These are phyloP conservation scores for Argya squamiceps DNA, from an alignment of 2,797 vertebrate species.

Conservation along the genomic window DNA sequence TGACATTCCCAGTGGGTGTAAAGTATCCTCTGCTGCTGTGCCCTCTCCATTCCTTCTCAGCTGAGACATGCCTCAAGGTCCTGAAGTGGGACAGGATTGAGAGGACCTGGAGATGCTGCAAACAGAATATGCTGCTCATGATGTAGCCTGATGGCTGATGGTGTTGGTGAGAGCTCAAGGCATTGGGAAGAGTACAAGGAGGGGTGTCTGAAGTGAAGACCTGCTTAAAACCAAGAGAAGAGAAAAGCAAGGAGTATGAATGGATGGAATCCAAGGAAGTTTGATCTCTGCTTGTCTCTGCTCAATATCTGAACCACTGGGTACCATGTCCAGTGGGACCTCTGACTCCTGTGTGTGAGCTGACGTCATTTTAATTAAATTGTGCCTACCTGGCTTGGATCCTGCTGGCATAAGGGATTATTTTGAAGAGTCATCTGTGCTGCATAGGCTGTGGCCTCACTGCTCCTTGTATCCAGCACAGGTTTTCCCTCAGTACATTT, in stretches of 20 bases:
- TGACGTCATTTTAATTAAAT: conserved; percentile 45
- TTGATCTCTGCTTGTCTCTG: background rate
- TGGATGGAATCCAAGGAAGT: background rate
- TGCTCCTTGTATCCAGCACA: background rate
- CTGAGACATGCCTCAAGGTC: background rate
- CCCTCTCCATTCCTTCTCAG: background rate
- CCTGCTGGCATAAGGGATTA: background rate
- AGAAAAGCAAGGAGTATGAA: background rate
- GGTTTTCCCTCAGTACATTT: background rate
- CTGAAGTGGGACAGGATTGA: background rate
- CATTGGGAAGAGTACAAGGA: background rate
- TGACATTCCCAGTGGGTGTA: background rate
- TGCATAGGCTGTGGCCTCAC: background rate
- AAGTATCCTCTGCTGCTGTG: background rate
- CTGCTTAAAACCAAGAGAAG: background rate
- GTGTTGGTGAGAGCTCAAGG: background rate
- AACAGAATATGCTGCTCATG: background rate
- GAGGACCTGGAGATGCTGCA: background rate
- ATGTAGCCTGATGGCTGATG: background rate
- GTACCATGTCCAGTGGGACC: background rate
- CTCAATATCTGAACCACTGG: background rate
- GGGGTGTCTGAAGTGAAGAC: background rate
- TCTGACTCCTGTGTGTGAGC: background rate
- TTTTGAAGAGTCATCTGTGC: conserved; percentile 18
- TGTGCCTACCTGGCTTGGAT: conserved; percentile 40